A percentile compares a stretch with the other conserved stretches of the same genome.
Conservation (phyloP, 2,113 vertebrate genomes). For the Gobio gobio region DNA sequence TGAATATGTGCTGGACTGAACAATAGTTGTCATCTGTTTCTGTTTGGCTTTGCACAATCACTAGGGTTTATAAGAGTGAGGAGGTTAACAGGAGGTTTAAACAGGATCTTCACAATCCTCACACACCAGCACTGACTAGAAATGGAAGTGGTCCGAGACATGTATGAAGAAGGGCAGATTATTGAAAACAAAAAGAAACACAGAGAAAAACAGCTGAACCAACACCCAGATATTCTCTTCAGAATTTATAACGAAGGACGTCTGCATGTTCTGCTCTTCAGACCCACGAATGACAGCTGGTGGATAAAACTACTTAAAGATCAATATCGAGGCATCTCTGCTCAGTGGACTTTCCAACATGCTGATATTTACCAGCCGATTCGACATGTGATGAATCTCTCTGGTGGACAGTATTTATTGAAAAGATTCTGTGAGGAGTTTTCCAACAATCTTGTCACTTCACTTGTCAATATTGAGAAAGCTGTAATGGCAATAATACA, state of each 20-base stretch:
- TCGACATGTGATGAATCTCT: neutral
- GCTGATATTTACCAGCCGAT: neutral
- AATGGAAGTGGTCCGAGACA: no score
- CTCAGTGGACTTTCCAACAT: slow-evolving; percentile 1
- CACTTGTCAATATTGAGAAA: no score
- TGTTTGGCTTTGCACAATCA: neutral
- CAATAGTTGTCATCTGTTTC: neutral
- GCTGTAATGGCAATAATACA: no score
- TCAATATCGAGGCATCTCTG: neutral
- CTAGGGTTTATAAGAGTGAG: neutral
- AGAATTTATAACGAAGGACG: neutral
- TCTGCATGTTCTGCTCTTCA: slow-evolving; percentile 3
- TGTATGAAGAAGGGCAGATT: no score
- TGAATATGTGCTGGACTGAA: neutral
- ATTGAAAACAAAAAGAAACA: neutral
- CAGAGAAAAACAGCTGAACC: neutral
- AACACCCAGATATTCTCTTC: slow-evolving; percentile 9
- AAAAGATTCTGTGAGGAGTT: neutral
- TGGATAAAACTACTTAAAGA: neutral
- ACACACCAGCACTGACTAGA: no score
- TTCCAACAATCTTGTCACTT: neutral
- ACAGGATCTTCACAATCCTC: no score
- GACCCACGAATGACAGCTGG: neutral
- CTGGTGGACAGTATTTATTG: neutral
- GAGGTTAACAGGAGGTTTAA: no score